phyloP scores from a whole-genome alignment of 2,113 vertebrate species.

The Cryptomyrus ogoouensis region DNA sequence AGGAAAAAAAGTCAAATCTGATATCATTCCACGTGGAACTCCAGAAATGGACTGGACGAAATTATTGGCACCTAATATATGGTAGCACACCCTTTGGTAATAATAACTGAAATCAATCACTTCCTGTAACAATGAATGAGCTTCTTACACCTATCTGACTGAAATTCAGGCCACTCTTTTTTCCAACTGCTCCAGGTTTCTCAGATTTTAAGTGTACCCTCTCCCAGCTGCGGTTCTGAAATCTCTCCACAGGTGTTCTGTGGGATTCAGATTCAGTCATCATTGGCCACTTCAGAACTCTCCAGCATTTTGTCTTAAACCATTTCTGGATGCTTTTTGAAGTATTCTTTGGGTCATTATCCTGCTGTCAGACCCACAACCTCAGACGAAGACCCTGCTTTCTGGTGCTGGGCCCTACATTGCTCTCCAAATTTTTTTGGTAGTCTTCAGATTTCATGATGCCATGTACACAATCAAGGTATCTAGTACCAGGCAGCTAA shows the following conservation, averaged over 20 bases:
- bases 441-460: background rate
- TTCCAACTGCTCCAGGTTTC: background rate
- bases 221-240: background rate
- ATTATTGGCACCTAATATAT: background rate
- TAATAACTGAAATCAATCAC: background rate
- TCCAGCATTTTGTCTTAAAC: background rate
- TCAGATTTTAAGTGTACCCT: background rate
- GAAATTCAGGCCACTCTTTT: background rate
- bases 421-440: background rate
- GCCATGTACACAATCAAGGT: background rate
- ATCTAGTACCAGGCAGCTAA: background rate
- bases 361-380: background rate
- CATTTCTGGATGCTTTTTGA: background rate
- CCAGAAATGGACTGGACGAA: background rate
- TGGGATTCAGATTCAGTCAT: background rate
- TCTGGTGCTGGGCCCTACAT: background rate
- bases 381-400: background rate
- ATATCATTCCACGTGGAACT: background rate
- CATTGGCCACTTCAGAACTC: background rate
- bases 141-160: background rate
- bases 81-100: background rate
- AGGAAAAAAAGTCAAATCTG: background rate
- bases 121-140: background rate
- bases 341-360: background rate
- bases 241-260: background rate